Evolutionary conservation across 64 coral and sea anemone species (phyloP).

Genomic region (Pocillopora verrucosa): DNA sequence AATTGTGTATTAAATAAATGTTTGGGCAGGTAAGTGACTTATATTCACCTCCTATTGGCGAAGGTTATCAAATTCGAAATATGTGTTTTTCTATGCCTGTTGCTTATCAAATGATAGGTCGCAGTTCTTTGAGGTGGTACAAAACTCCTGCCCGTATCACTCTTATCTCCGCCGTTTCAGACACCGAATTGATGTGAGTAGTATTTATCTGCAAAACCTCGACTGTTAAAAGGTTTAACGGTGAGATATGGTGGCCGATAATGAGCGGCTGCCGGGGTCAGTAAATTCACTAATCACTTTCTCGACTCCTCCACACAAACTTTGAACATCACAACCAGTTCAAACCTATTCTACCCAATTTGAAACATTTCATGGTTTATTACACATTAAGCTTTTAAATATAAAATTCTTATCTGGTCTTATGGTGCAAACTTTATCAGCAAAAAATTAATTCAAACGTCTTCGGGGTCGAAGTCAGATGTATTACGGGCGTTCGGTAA

Average conservation of each 20-base stretch:
- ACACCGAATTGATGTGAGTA: neutral
- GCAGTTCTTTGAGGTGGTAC: neutral
- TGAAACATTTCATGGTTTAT: no score
- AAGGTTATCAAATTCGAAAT: neutral
- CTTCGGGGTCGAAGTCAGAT: no score
- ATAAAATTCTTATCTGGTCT: no score
- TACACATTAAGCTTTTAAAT: no score
- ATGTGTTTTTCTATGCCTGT: neutral
- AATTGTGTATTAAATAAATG: neutral
- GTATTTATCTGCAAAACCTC: neutral
- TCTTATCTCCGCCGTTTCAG: neutral
- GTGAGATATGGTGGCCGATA: neutral
- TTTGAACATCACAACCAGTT: neutral
- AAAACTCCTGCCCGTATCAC: neutral
- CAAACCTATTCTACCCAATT: neutral
- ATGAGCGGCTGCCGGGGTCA: neutral
- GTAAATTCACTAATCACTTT: neutral
- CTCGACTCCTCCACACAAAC: neutral
- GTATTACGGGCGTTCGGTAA: no score
- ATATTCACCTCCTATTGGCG: neutral
- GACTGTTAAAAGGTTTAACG: neutral
- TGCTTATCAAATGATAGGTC: constrained; percentile 13
- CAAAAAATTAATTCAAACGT: no score
- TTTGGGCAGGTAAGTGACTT: neutral
- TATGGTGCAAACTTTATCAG: no score